phyloP scores from a whole-genome alignment of 2,797 vertebrate genomes.

The Pyrocephalus nanus region DNA sequence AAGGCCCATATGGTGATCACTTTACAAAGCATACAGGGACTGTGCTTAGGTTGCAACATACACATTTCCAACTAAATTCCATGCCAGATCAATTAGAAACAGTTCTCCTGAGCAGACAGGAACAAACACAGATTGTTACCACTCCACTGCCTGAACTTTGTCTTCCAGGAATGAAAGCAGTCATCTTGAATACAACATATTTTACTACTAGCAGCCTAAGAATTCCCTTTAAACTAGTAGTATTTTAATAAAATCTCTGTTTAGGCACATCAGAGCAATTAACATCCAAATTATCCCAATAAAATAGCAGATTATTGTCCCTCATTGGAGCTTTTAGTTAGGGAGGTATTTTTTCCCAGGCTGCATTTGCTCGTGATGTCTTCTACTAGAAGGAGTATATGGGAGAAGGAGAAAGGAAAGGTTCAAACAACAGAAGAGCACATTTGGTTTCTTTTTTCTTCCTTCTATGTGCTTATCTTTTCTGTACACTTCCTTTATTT shows the following conservation, averaged over 20 bases:
- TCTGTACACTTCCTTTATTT: not conserved
- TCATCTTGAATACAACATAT: conserved; percentile 20
- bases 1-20: conserved; percentile 78
- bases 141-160: conserved; percentile 66
- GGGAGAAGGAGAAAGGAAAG: not conserved
- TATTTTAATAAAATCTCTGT: conserved; percentile 17
- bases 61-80: conserved; percentile 77
- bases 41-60: conserved; percentile 76
- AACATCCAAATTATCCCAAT: not conserved
- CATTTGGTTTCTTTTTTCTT: not conserved
- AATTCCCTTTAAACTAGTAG: not conserved
- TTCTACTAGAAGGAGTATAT: not conserved
- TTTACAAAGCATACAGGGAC: conserved; percentile 77
- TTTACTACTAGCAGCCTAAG: conserved; percentile 24
- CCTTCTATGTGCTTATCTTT: not conserved
- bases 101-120: conserved; percentile 75
- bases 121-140: conserved; percentile 77
- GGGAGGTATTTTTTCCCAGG: not conserved
- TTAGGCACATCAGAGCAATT: not conserved
- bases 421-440: not conserved
- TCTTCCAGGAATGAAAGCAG: conserved; percentile 67
- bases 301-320: not conserved
- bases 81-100: conserved; percentile 84
- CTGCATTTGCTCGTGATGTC: conserved; percentile 1
- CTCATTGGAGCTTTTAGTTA: not conserved